Evolutionary conservation across 2,113 vertebrate species (phyloP).

Genomic region (Pomatorhinus ruficollis): DNA sequence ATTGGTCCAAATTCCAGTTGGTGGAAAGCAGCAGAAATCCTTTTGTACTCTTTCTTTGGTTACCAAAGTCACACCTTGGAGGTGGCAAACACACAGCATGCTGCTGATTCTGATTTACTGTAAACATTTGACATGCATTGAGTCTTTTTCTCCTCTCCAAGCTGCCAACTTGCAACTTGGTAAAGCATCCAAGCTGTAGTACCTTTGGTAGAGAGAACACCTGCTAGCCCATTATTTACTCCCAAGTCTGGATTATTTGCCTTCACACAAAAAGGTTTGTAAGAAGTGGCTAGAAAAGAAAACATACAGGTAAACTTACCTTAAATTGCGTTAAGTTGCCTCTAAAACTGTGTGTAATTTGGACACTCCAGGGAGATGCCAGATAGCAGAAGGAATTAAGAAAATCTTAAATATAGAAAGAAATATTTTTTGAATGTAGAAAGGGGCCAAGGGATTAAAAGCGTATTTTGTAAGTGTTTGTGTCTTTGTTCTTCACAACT

Average conservation of each 20-base stretch:
- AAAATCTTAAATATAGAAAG: not conserved
- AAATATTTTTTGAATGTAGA: not conserved
- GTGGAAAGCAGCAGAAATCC: not conserved
- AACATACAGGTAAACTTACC: slow-evolving; percentile 4
- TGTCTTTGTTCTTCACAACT: not conserved
- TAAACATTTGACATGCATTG: not conserved
- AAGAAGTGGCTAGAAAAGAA: slow-evolving; percentile 40
- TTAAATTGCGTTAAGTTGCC: not conserved
- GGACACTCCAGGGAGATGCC: not conserved
- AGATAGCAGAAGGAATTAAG: not conserved
- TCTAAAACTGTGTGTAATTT: not conserved
- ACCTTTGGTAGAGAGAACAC: not conserved
- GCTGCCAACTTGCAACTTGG: not conserved
- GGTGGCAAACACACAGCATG: not conserved
- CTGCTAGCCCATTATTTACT: not conserved
- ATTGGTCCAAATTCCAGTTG: not conserved
- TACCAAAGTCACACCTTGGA: not conserved
- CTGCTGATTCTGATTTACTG: not conserved
- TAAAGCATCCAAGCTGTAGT: not conserved
- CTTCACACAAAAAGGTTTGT: slow-evolving; percentile 42
- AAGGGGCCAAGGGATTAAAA: not conserved
- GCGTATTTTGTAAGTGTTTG: not conserved
- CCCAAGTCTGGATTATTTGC: slow-evolving; percentile 58
- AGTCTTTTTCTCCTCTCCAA: not conserved
- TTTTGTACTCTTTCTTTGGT: not conserved